phyloP scores from a whole-genome alignment of 2,888 invertebrate species.

The Epinotia demarniana region DNA sequence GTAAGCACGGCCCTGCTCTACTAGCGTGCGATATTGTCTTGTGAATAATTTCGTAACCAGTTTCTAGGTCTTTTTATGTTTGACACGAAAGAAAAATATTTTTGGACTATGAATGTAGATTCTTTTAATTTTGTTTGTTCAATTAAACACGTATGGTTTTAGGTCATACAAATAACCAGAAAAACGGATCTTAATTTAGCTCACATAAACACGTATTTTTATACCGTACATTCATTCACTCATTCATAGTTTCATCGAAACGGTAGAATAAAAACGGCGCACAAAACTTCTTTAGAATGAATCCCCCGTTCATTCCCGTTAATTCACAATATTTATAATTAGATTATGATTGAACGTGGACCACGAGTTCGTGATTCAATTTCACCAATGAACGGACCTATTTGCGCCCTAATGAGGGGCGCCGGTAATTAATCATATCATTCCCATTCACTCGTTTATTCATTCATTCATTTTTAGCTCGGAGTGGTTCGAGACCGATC shows the following conservation, averaged over 20 bases:
- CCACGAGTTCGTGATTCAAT: conserved; percentile 76
- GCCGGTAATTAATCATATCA: conserved; percentile 84
- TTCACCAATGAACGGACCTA: conserved; percentile 80
- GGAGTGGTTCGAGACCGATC: conserved; percentile 72
- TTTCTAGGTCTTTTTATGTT: conserved; percentile 20
- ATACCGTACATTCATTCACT: conserved; percentile 11
- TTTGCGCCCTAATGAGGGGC: conserved; percentile 82
- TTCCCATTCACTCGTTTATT: conserved; percentile 48
- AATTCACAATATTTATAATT: conserved; percentile 75
- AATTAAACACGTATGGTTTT: background rate
- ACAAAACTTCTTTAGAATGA: conserved; percentile 50
- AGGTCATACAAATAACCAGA: background rate
- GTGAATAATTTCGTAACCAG: conserved; percentile 63
- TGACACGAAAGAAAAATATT: background rate
- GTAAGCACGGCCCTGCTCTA: conserved; percentile 53
- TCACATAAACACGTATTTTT: conserved; percentile 1
- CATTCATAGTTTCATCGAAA: conserved; percentile 11
- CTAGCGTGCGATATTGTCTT: conserved; percentile 66
- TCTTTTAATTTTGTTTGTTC: background rate
- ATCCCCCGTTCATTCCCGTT: conserved; percentile 60
- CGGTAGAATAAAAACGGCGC: conserved; percentile 18
- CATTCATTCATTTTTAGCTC: conserved; percentile 61
- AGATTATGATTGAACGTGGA: conserved; percentile 72
- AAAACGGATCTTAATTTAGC: background rate
- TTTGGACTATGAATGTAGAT: background rate